Conservation (phyloP, 1,140 invertebrate species). For the Psix sp. region DNA sequence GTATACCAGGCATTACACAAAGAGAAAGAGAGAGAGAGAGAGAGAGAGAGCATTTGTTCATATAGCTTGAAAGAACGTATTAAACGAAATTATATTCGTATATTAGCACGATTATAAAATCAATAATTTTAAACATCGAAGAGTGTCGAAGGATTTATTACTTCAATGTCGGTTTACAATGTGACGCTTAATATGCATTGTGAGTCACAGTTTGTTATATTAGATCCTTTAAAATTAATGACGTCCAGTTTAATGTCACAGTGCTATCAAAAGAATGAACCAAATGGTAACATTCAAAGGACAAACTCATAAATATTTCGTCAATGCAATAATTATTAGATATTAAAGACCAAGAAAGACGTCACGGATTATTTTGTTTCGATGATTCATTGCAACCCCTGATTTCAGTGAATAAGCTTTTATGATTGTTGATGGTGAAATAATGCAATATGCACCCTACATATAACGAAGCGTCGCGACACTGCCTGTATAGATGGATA, state of each 20-base stretch:
- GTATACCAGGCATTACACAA: conserved; percentile 45
- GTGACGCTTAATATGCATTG: no score
- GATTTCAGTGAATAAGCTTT: conserved; percentile 60
- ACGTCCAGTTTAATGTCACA: no score
- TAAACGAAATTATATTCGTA: conserved; percentile 20
- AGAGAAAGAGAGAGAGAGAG: conserved; percentile 8
- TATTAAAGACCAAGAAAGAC: conserved; percentile 37
- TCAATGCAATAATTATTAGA: conserved; percentile 22
- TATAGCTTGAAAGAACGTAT: conserved; percentile 64
- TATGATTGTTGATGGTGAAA: conserved; percentile 70
- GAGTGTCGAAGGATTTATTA: not conserved
- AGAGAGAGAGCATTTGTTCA: conserved; percentile 71
- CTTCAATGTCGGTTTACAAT: no score
- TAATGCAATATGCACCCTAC: conserved; percentile 70
- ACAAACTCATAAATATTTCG: conserved; percentile 6
- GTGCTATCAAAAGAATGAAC: not conserved
- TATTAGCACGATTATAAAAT: conserved; percentile 11
- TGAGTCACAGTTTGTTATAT: no score
- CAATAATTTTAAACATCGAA: conserved; percentile 23
- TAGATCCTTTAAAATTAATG: no score
- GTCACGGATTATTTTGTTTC: conserved; percentile 56
- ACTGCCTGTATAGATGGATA: conserved; percentile 66
- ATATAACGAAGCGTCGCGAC: conserved; percentile 65
- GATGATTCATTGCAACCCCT: conserved; percentile 69
- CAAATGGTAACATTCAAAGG: not conserved